phyloP scores from a whole-genome alignment of 2,113 vertebrate species.

The zebrafish (Danio rerio) region GRCz12tu NC_133193.1:1149001-1149500 shows the following conservation, averaged over 20 bases:
- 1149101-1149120: no score
- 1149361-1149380: slow-evolving; percentile 60
- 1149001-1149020: no score
- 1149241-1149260: slow-evolving; percentile 73
- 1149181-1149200: no score
- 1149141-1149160: no score
- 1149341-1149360: slow-evolving; percentile 73
- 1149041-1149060: no score
- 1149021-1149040: no score
- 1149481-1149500: slow-evolving; percentile 67
- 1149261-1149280: slow-evolving; percentile 66
- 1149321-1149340: slow-evolving; percentile 69
- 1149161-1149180: no score
- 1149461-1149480: slow-evolving; percentile 70
- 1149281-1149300: slow-evolving; percentile 74
- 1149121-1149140: no score
- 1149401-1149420: slow-evolving; percentile 56
- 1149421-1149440: slow-evolving; percentile 57
- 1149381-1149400: slow-evolving; percentile 37
- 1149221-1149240: slow-evolving; percentile 65
- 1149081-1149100: no score
- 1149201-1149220: slow-evolving; percentile 43
- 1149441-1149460: slow-evolving; percentile 66
- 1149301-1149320: slow-evolving; percentile 70
- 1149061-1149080: no score